Base-by-base conservation (phyloP, 1,140 invertebrate species). In the Orussus abietinus region DNA sequence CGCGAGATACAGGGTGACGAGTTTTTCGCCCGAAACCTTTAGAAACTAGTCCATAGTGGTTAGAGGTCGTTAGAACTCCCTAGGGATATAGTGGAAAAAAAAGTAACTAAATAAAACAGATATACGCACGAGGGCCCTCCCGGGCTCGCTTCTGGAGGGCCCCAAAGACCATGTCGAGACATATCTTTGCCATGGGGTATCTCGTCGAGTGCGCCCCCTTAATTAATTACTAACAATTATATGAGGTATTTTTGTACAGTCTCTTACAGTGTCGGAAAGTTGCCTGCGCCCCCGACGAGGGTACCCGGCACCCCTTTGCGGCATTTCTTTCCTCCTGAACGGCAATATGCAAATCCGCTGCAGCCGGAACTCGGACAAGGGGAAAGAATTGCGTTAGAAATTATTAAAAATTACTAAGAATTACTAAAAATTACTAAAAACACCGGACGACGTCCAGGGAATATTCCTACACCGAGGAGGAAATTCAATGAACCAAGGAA, bases 171-270 rank as follows among this genome's bases (percentile, higher is more conserved):
- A 66, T 66, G 44, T 62, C 62, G 44, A 66, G 63, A 66, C 66
- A 69, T 69, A 67, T 69, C 66, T 57, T 54, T 50, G 59, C 50
- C 52, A 54, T 41, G 52, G 29, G 45, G 37, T 48, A 43, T 53
- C 54, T 60, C 52, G 53, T 54, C 60, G 59, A 57, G 57, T 53
- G 55, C 53, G 53, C 49, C 45, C 47, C 49, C 51, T 57, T 54
- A 55, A 51, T 47, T 53, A 53, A 57, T 56, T 38, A 42, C 47
- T 44, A 53, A 43, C 39, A 49, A 49, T 49, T 53, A 47, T 60
- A 65, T 53, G 53, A 64, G 58, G 61, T 69, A 69, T 69, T 69
- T 69, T 69, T 69, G 64, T 69, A 69, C 66, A 65, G 57, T 57
- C 53, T 66, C 64, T 67, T 66, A 63, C 63, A 66, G 58, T 60